Base-by-base conservation (phyloP, 1,140 invertebrate genomes). In the Bombus ignitus region DNA sequence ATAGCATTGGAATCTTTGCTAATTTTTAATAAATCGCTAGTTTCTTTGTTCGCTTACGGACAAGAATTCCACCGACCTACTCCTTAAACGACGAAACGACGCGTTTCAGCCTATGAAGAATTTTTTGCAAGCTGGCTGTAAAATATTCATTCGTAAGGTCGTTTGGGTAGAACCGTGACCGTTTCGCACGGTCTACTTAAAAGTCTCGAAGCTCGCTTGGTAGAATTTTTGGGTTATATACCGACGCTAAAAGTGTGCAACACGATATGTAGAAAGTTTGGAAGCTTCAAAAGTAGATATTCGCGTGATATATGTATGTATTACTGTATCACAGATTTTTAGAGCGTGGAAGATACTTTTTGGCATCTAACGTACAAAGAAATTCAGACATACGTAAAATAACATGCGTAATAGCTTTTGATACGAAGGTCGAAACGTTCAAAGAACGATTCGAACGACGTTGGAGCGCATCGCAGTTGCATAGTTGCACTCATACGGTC, bases 141-240 rank as follows among this genome's bases (percentile, higher is more conserved):
- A 79, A 79, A 79, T 79, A 79, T 79, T 79, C 77, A 53, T 79
- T 79, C 65, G 65, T 70, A 39, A 53, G 42, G 42, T 70, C 32
- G 32, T 79, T 70, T 28, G 65, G 13, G n/a, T 35, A 37, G 13
- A 37, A 37, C 42, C 42, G 65, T 68, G 65, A 42, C 77, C 65
- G 65, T 47, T 79, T 79, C 65, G n/a, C 65, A 47, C 42, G 65
- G 42, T 70, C 65, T 70, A 70, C 65, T 79, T 70, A 35, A 70
- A 68, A 47, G 42, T 68, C 65, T 79, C 6, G 65, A 68, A 44
- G 42, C 65, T 32, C 77, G 42, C 42, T 79, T 68, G 65, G 77
- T 65, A 70, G 77, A 68, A 79, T 68, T 79, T 79, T 42, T 42
- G 65, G 39, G 32, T 47, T 68, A 68, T 32, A 66, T 47, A 32